Percentiles rank a stretch among this genome's conserved stretches.
These are phyloP conservation scores for pig (Sus scrofa) DNA, from an alignment of 2,113 vertebrate species.

Conservation along the genomic window DNA sequence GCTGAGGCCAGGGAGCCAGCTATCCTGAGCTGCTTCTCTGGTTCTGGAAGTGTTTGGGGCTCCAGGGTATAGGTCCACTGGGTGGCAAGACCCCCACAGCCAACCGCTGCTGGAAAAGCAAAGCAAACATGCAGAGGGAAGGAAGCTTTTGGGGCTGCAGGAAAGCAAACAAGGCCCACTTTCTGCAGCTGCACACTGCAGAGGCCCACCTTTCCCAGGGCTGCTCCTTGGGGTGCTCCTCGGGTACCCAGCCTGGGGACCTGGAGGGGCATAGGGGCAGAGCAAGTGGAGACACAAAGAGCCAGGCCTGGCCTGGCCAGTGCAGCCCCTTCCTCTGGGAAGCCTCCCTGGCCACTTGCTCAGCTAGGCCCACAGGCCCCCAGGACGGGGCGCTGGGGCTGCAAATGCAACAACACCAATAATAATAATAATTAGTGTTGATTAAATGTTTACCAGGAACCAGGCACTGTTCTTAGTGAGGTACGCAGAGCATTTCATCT, in stretches of 20 bases:
- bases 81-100: constrained; percentile 85
- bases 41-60: constrained; percentile 65
- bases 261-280: constrained; percentile 88
- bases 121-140: constrained; percentile 89
- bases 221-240: constrained; percentile 90
- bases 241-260: constrained; percentile 88
- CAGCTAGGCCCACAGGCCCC: no score
- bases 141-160: constrained; percentile 90
- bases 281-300: constrained; percentile 85
- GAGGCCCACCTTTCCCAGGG: constrained; percentile 93
- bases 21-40: background rate
- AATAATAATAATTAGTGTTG: background rate
- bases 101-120: constrained; percentile 88
- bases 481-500: background rate
- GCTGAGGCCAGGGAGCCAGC: background rate
- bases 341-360: background rate
- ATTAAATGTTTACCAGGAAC: background rate
- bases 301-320: background rate
- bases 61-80: background rate
- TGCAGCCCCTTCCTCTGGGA: background rate
- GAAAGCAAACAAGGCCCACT: constrained; percentile 91
- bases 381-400: background rate
- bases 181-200: constrained; percentile 85
- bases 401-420: background rate
- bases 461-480: background rate